Conservation (phyloP, 2,113 vertebrate species). For the human (Homo sapiens) region DNA sequence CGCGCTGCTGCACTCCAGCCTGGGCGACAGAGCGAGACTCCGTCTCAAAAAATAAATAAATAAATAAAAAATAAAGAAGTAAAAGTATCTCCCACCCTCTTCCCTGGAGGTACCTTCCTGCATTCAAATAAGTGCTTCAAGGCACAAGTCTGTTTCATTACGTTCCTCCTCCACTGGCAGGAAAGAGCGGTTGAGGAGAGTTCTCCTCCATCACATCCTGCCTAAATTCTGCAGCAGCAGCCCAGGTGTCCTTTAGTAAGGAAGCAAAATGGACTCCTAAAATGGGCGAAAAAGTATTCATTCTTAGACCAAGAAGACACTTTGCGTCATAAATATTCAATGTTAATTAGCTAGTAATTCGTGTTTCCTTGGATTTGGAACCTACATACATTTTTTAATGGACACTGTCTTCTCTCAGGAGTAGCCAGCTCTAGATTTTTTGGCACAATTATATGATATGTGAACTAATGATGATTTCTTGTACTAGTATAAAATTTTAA, state of each 20-base stretch:
- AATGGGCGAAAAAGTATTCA: background rate
- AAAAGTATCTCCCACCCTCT: background rate
- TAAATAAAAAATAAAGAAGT: background rate
- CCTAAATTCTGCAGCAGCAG: background rate
- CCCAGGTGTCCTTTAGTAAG: background rate
- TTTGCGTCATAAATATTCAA: background rate
- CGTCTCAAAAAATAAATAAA: too few relatives aligned
- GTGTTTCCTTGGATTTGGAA: background rate
- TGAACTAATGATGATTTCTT: constrained; percentile 46
- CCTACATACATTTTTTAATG: background rate
- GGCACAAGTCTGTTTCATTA: background rate
- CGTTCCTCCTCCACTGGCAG: background rate
- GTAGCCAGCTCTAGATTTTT: background rate
- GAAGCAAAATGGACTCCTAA: background rate
- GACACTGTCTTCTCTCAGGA: background rate
- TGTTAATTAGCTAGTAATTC: constrained; percentile 16
- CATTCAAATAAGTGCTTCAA: background rate
- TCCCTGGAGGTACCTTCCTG: background rate
- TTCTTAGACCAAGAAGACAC: background rate
- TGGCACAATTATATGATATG: background rate
- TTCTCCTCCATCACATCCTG: background rate
- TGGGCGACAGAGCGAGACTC: too few relatives aligned
- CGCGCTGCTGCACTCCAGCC: too few relatives aligned
- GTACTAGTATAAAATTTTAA: constrained; percentile 53
- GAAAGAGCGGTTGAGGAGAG: background rate